Evolutionary conservation across 2,113 vertebrate species (phyloP).

Genomic region (Podocnemis expansa): DNA sequence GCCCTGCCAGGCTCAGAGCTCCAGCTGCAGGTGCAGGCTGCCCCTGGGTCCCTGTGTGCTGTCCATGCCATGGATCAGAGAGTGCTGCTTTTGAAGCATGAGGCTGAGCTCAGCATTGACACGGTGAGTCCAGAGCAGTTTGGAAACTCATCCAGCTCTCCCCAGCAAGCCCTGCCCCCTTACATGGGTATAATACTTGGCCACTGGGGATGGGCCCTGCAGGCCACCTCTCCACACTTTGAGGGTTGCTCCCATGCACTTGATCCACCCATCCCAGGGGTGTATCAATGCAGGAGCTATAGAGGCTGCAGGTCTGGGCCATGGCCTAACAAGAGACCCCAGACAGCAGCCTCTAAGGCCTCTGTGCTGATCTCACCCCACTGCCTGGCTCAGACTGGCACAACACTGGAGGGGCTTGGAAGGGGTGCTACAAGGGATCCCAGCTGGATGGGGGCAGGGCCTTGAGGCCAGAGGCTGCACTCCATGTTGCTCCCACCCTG

Average conservation of each 20-base stretch:
- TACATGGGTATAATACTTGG: too few species aligned
- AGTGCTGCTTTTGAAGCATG: constrained; percentile 78
- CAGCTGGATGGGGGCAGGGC: too few species aligned
- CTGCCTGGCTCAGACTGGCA: too few species aligned
- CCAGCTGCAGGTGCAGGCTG: constrained; percentile 74
- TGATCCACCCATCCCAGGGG: not conserved
- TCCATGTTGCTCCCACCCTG: too few species aligned
- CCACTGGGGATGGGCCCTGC: not conserved
- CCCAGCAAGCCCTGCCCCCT: rapidly evolving
- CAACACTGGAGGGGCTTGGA: too few species aligned
- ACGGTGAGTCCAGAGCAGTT: not conserved
- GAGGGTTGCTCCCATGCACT: not conserved
- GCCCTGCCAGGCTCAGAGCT: constrained; percentile 79
- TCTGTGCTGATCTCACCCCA: too few species aligned
- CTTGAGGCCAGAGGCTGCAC: too few species aligned
- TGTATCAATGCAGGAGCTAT: too few species aligned
- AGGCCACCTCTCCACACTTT: not conserved
- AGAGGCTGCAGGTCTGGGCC: too few species aligned
- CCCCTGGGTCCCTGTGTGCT: constrained; percentile 82
- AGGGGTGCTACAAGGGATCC: too few species aligned
- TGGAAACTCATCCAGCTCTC: not conserved
- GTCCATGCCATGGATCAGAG: constrained; percentile 84
- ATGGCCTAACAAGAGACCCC: too few species aligned
- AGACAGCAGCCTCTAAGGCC: too few species aligned
- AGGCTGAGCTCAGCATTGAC: constrained; percentile 68